Conservation (phyloP, 2,797 vertebrate genomes). For the Bryconaethiops microstoma region DNA sequence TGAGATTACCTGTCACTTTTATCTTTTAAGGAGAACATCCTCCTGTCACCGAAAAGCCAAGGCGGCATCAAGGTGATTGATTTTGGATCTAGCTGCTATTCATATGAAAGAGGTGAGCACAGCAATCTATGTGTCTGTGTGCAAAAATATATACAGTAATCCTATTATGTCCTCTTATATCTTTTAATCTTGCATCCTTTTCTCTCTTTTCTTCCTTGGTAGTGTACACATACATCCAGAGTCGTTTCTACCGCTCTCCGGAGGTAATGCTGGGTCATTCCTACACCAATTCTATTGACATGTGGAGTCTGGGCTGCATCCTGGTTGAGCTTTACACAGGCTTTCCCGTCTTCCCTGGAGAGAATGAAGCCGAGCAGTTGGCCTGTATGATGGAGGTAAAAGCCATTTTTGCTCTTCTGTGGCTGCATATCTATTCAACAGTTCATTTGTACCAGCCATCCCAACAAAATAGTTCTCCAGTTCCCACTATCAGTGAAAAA, state of each 20-base stretch:
- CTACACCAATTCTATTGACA: slow-evolving; percentile 89
- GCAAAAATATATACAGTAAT: neutral
- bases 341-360: slow-evolving; percentile 85
- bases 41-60: slow-evolving; percentile 80
- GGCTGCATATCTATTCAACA: too few species aligned
- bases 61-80: slow-evolving; percentile 90
- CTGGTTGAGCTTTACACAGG: slow-evolving; percentile 87
- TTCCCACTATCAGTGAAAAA: too few species aligned
- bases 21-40: slow-evolving; percentile 84
- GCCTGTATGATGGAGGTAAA: slow-evolving; percentile 92
- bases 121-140: neutral
- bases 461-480: too few species aligned
- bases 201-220: neutral
- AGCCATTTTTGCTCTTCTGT: too few species aligned
- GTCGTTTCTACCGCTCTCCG: slow-evolving; percentile 82
- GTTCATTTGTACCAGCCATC: too few species aligned
- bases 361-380: slow-evolving; percentile 75
- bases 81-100: slow-evolving; percentile 84
- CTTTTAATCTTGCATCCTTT: neutral
- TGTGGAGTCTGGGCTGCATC: slow-evolving; percentile 95
- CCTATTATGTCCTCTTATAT: neutral
- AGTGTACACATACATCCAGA: slow-evolving; percentile 91
- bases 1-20: neutral
- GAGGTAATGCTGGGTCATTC: slow-evolving; percentile 72
- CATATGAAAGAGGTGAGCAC: slow-evolving; percentile 72